Evolutionary conservation across 2,797 vertebrate genomes (phyloP).

Genomic region (Acanthurus tractus): DNA sequence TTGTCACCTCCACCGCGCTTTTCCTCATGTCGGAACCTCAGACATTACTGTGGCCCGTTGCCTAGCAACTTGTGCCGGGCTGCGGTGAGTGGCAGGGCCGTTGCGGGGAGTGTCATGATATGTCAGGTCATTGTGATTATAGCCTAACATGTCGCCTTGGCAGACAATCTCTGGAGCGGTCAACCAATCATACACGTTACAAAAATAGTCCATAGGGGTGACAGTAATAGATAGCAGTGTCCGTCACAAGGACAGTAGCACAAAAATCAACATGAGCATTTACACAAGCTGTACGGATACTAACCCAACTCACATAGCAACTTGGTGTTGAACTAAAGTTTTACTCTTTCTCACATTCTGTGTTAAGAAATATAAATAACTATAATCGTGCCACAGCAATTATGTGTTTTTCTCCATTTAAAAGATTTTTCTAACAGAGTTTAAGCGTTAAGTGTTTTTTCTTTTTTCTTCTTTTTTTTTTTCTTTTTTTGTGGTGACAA

Average conservation of each 20-base stretch:
- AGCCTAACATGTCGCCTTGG: slow-evolving; percentile 69
- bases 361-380: slow-evolving; percentile 4
- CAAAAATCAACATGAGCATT: slow-evolving; percentile 1
- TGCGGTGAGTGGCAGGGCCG: slow-evolving; percentile 60
- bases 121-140: slow-evolving; percentile 84
- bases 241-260: slow-evolving; percentile 19
- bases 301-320: background rate
- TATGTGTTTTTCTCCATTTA: background rate
- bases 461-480: no score
- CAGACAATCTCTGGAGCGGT: slow-evolving; percentile 68
- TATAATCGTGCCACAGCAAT: background rate
- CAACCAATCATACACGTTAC: slow-evolving; percentile 50
- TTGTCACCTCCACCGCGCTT: slow-evolving; percentile 61
- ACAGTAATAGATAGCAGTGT: slow-evolving; percentile 34
- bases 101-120: slow-evolving; percentile 70
- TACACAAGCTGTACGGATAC: background rate
- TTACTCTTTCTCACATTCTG: background rate
- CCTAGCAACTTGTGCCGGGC: slow-evolving; percentile 81
- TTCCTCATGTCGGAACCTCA: slow-evolving; percentile 51
- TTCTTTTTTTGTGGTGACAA: background rate
- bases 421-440: background rate
- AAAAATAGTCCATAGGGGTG: slow-evolving; percentile 47
- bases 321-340: background rate
- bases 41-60: slow-evolving; percentile 72
- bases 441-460: background rate